Conservation (phyloP, 2,888 invertebrate genomes). For the Phengaris arion region DNA sequence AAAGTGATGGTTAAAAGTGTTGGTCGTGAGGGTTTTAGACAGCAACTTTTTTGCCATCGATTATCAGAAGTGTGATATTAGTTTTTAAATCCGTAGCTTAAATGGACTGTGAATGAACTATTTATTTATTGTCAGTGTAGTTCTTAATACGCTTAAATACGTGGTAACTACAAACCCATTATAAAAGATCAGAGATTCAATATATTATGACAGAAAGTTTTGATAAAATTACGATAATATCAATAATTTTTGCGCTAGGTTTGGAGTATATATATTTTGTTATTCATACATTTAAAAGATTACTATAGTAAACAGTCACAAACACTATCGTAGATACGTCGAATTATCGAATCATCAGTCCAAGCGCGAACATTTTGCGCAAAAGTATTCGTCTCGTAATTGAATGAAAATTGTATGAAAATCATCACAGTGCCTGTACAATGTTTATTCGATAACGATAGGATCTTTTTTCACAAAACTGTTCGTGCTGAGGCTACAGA, state of each 20-base stretch:
- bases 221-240: neutral
- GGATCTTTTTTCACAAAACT: no score
- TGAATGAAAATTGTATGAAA: no score
- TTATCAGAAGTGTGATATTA: constrained; percentile 65
- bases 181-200: neutral
- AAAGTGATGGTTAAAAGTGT: constrained; percentile 42
- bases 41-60: constrained; percentile 36
- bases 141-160: constrained; percentile 41
- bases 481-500: neutral
- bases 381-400: no score
- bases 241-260: no score
- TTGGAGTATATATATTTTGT: no score
- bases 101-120: constrained; percentile 27
- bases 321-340: no score
- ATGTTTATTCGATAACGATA: no score
- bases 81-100: constrained; percentile 32
- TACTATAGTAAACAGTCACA: no score
- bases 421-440: no score
- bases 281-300: no score
- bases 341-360: no score
- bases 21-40: constrained; percentile 49
- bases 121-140: constrained; percentile 36
- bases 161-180: constrained; percentile 30
- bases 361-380: no score
- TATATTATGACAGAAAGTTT: neutral